Evolutionary conservation across 2,888 invertebrate species (phyloP).

Genomic region (Odontocerum albicorne): DNA sequence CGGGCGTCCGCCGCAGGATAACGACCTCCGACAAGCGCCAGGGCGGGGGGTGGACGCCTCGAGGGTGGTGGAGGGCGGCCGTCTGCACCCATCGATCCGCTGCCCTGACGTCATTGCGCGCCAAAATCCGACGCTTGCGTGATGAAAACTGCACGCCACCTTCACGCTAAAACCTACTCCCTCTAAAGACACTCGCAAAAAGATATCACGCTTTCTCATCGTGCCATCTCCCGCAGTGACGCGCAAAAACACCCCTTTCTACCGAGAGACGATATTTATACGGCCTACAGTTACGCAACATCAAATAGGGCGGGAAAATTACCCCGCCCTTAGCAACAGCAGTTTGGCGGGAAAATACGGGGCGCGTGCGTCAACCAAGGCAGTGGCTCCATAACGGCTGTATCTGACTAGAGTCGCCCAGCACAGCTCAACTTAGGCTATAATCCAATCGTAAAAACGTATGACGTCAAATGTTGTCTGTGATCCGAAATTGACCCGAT

Average conservation of each 20-base stretch:
- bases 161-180: neutral
- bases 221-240: neutral
- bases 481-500: no score
- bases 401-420: no score
- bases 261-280: neutral
- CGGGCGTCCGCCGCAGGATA: slow-evolving; percentile 33
- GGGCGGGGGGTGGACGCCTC: slow-evolving; percentile 21
- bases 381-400: slow-evolving; percentile 18
- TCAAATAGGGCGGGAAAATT: slow-evolving; percentile 34
- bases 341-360: slow-evolving; percentile 28
- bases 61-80: slow-evolving; percentile 39
- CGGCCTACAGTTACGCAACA: slow-evolving; percentile 15
- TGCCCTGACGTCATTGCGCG: slow-evolving; percentile 42
- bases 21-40: slow-evolving; percentile 42
- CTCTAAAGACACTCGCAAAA: neutral
- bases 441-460: no score
- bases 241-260: neutral
- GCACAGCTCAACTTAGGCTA: no score
- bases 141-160: slow-evolving; percentile 3
- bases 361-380: slow-evolving; percentile 27
- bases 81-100: slow-evolving; percentile 56
- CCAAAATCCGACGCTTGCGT: slow-evolving; percentile 31
- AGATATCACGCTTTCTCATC: neutral
- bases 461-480: no score
- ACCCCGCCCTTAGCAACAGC: slow-evolving; percentile 21